A percentile compares a stretch with the other conserved stretches of the same genome.
Evolutionary conservation across 1,140 invertebrate species (phyloP).

Genomic region (Bombus soroeensis): DNA sequence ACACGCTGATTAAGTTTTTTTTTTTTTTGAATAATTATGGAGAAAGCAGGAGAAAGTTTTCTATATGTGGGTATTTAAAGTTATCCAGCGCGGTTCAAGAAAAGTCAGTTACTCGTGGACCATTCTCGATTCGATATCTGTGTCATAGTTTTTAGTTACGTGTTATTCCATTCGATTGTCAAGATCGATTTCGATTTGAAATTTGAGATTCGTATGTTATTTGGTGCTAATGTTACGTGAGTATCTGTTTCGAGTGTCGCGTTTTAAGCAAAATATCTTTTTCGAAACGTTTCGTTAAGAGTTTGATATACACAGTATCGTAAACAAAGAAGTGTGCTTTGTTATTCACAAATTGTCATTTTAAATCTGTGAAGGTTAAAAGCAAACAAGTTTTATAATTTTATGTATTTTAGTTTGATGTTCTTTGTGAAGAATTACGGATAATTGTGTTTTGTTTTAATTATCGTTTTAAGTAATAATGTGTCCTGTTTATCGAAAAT

Average conservation of each 20-base stretch:
- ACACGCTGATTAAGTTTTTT: conserved; percentile 36
- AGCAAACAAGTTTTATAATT: not conserved
- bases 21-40: conserved; percentile 69
- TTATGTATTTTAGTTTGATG: not conserved
- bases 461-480: no score
- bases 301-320: no score
- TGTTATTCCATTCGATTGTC: no score
- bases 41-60: conserved; percentile 76
- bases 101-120: conserved; percentile 44
- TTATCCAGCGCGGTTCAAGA: conserved; percentile 30
- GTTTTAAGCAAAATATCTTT: not conserved
- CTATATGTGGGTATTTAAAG: conserved; percentile 58
- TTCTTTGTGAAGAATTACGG: no score
- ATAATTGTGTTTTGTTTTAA: no score
- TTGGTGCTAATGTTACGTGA: not conserved
- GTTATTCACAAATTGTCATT: not conserved
- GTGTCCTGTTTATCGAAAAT: not conserved
- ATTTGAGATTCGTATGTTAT: not conserved
- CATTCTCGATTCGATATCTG: conserved; percentile 19
- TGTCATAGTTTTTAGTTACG: not conserved
- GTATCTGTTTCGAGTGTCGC: no score
- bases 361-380: not conserved
- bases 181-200: not conserved
- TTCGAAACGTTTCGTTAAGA: not conserved
- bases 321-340: not conserved